These are phyloP conservation scores for Apis dorsata DNA, from an alignment of 1,140 invertebrate species.

Conservation along the genomic window DNA sequence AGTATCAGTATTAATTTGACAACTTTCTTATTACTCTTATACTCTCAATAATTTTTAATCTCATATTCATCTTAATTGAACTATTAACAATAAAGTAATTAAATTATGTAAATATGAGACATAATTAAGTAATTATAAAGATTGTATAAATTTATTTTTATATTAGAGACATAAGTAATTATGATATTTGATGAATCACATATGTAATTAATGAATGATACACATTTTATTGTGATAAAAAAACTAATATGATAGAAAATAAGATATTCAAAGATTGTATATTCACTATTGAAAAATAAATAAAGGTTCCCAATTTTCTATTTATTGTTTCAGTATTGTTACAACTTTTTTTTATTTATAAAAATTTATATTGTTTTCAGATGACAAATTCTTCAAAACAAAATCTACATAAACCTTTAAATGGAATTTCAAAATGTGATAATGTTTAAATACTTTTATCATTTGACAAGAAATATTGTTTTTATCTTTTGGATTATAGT, in stretches of 20 bases:
- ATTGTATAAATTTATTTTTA: slow-evolving; percentile 43
- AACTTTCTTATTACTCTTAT: slow-evolving; percentile 20
- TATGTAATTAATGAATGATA: slow-evolving; percentile 32
- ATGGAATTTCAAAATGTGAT: slow-evolving; percentile 41
- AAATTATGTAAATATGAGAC: slow-evolving; percentile 17
- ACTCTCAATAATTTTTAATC: neutral
- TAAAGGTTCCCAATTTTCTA: slow-evolving; percentile 61
- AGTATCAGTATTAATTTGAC: slow-evolving; percentile 59
- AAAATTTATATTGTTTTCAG: slow-evolving; percentile 61
- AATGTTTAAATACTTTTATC: neutral
- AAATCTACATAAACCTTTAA: slow-evolving; percentile 40
- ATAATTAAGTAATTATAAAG: neutral
- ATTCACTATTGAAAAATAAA: slow-evolving; percentile 58
- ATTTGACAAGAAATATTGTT: slow-evolving; percentile 30
- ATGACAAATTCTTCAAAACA: slow-evolving; percentile 47
- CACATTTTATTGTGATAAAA: slow-evolving; percentile 41
- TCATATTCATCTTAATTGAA: neutral
- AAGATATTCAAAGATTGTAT: slow-evolving; percentile 50
- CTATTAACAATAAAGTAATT: neutral
- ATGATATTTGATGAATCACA: slow-evolving; percentile 33
- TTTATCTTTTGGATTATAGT: slow-evolving; percentile 14
- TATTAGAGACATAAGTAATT: slow-evolving; percentile 28
- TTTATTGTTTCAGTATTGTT: slow-evolving; percentile 22
- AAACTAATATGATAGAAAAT: slow-evolving; percentile 23
- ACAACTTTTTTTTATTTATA: slow-evolving; percentile 32